Conservation (phyloP, 2,888 invertebrate species). For the Ypsolopha scabrella region DNA sequence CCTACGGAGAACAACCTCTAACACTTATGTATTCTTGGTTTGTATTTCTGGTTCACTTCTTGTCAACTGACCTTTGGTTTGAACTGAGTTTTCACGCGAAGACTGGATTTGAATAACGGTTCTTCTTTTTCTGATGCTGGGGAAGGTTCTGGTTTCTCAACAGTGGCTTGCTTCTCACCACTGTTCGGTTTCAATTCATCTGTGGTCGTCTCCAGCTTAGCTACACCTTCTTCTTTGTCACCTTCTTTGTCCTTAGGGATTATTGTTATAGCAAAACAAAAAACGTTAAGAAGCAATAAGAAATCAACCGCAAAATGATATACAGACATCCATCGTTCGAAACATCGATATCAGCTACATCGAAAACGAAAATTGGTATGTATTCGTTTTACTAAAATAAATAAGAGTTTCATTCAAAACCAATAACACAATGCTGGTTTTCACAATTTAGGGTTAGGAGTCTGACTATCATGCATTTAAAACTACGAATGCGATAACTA, state of each 20-base stretch:
- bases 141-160: conserved; percentile 30
- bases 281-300: conserved; percentile 26
- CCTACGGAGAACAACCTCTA: conserved; percentile 13
- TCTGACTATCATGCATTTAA: conserved; percentile 28
- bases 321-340: conserved; percentile 17
- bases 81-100: conserved; percentile 43
- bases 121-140: conserved; percentile 55
- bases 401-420: background rate
- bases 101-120: conserved; percentile 62
- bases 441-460: conserved; percentile 6
- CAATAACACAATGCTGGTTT: too few relatives aligned
- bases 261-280: conserved; percentile 5
- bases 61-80: conserved; percentile 57
- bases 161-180: conserved; percentile 34
- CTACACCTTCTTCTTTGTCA: conserved; percentile 26
- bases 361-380: conserved; percentile 23
- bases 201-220: conserved; percentile 61
- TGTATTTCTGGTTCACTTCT: background rate
- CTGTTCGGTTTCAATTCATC: conserved; percentile 58
- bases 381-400: background rate
- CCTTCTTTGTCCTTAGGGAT: background rate
- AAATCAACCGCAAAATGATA: conserved; percentile 30
- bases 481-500: conserved; percentile 17
- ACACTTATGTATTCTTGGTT: too few relatives aligned
- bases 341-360: conserved; percentile 36